A percentile compares a stretch with the other conserved stretches of the same genome.
Evolutionary conservation across 1,140 invertebrate species (phyloP).

Genomic region (roundworm (Caenorhabditis elegans)): WBcel235 BX284605.5:361001-361500

Average conservation of each 20-base stretch:
- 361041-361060: background rate
- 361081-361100: background rate
- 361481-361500: slow-evolving; percentile 38
- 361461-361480: slow-evolving; percentile 31
- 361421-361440: background rate
- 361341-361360: background rate
- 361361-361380: background rate
- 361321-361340: too few relatives aligned
- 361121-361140: background rate
- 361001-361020: background rate
- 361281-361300: background rate
- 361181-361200: background rate
- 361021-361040: background rate
- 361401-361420: background rate
- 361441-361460: slow-evolving; percentile 14
- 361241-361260: background rate
- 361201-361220: background rate
- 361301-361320: background rate
- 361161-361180: too few relatives aligned
- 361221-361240: too few relatives aligned
- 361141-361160: too few relatives aligned
- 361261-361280: background rate
- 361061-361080: background rate
- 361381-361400: too few relatives aligned
- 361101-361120: background rate